These are phyloP conservation scores for Pseudotriccus pelzelni DNA, from an alignment of 2,797 vertebrate species.

Conservation along the genomic window DNA sequence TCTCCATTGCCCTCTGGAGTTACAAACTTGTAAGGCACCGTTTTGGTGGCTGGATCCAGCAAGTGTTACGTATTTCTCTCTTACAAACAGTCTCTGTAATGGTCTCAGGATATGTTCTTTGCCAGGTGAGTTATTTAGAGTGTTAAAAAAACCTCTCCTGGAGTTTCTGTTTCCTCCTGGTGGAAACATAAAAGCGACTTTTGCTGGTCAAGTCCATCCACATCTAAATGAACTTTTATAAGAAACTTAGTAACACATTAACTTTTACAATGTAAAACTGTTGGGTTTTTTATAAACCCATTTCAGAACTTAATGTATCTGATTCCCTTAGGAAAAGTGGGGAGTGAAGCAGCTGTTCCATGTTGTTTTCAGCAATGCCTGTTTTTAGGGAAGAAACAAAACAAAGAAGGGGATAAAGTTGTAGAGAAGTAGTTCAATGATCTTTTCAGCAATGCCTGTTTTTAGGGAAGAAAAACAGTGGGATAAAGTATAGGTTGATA, in stretches of 20 bases:
- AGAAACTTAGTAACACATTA: neutral
- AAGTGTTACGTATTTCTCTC: neutral
- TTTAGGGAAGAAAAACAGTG: accelerated
- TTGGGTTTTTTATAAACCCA: neutral
- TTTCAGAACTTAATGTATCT: neutral
- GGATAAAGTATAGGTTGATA: neutral
- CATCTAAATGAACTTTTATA: neutral
- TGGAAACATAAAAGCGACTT: neutral
- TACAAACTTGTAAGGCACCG: constrained; percentile 33
- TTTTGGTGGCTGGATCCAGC: neutral
- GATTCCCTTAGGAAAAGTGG: neutral
- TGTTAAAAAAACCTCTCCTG: neutral
- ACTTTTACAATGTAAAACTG: neutral
- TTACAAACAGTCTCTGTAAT: neutral
- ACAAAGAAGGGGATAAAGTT: accelerated
- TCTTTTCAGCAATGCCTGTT: neutral
- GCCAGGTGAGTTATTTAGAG: neutral
- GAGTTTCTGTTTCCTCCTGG: neutral
- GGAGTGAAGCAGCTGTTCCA: neutral
- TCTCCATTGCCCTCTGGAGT: constrained; percentile 77
- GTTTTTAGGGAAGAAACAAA: neutral
- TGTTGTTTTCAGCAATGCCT: neutral
- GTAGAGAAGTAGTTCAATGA: neutral
- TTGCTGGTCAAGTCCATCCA: neutral
- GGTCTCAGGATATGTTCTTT: neutral